Conservation (phyloP, 2,888 invertebrate genomes). For the Zygothrica quintamaculata region DNA sequence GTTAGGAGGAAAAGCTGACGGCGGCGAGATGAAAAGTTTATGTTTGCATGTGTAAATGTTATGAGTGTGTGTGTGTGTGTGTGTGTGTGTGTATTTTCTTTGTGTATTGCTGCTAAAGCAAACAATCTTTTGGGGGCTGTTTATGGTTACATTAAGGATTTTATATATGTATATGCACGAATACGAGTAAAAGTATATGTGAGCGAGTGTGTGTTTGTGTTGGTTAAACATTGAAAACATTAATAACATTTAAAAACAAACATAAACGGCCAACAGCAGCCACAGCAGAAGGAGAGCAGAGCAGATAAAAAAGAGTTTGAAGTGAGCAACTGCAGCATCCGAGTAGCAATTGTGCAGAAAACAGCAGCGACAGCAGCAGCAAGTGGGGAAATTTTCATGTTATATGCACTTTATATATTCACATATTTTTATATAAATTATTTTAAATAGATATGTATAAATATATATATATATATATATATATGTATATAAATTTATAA, state of each 20-base stretch:
- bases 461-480: conserved; percentile 6
- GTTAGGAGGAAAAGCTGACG: conserved; percentile 50
- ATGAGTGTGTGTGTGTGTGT: conserved; percentile 25
- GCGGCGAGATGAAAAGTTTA: conserved; percentile 34
- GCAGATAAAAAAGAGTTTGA: conserved; percentile 16
- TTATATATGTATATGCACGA: conserved; percentile 8
- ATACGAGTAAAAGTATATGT: too few relatives aligned
- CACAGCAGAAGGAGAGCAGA: conserved; percentile 35
- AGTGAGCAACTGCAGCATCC: conserved; percentile 42
- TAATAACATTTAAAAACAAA: conserved; percentile 60
- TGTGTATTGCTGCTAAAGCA: background rate
- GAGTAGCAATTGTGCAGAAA: conserved; percentile 34
- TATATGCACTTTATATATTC: conserved; percentile 21
- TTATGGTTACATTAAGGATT: conserved; percentile 30
- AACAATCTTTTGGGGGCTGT: conserved; percentile 29
- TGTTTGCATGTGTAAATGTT: conserved; percentile 4
- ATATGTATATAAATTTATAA: too few relatives aligned
- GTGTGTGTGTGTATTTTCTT: background rate
- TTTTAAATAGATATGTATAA: background rate
- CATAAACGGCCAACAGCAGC: conserved; percentile 33
- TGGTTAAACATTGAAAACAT: conserved; percentile 69
- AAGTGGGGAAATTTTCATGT: conserved; percentile 37
- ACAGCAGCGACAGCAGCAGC: conserved; percentile 28
- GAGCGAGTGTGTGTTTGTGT: conserved; percentile 15
- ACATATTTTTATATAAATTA: conserved; percentile 5